Evolutionary conservation across 2,113 vertebrate species (phyloP).

Genomic region (Platycercus adscitus): DNA sequence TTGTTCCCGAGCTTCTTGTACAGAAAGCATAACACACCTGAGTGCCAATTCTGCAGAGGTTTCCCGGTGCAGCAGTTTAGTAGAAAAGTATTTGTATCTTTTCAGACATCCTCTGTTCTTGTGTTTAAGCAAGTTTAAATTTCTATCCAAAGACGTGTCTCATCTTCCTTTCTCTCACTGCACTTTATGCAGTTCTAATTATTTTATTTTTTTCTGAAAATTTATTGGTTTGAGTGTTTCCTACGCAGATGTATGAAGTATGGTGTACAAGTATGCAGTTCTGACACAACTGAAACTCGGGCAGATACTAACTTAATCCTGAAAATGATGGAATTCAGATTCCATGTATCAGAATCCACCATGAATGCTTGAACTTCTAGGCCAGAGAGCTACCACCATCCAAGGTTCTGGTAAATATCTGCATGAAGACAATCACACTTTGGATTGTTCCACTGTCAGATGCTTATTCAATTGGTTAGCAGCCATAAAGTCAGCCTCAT

Average conservation of each 20-base stretch:
- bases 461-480: neutral
- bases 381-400: neutral
- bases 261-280: neutral
- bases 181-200: neutral
- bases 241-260: neutral
- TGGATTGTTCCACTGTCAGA: neutral
- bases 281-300: neutral
- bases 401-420: neutral
- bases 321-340: neutral
- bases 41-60: neutral
- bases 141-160: neutral
- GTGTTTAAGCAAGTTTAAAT: neutral
- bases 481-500: neutral
- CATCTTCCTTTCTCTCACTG: neutral
- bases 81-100: neutral
- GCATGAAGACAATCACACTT: neutral
- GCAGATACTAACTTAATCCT: neutral
- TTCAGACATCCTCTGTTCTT: neutral
- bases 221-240: neutral
- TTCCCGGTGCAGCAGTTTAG: neutral
- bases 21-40: accelerated
- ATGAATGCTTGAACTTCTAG: neutral
- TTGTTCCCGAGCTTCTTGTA: neutral
- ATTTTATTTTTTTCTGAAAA: neutral
- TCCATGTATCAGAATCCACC: neutral